Evolutionary conservation across 2,113 vertebrate genomes (phyloP), one percentile per base, ranked within the genome.

Genomic region (Colius striatus): DNA sequence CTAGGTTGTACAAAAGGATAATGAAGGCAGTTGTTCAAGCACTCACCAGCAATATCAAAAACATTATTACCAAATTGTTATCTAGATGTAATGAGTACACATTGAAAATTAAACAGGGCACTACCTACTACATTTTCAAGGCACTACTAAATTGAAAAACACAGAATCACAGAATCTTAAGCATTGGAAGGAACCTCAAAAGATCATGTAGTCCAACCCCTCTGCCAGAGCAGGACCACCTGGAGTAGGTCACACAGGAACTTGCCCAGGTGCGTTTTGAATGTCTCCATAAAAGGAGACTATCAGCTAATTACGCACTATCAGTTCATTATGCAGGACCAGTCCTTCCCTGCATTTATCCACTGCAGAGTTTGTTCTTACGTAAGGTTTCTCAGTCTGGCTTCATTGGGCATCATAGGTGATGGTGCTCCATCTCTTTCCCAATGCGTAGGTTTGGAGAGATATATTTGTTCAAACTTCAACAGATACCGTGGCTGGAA

Each of bases 401-500:
- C 99, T 96, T 99, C 99, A 36, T 99, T 99, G 38, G 99, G 99
- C 99, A 99, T 99, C 99, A 99, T 99, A 62, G 99, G 99, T 10
- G 99, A 99, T 6, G 99, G 99, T 16, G 99, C 99, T 18, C 99
- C 99, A 65, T 99, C 99, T 97, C 99, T 98, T 96, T 99, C 99
- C 99, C 99, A 99, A 68, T 99, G 99, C 2, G 99, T 99, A 55
- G 99, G 99, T 80, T 99, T 99, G 60, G 99, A 99, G 70, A 99
- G 97, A 78, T 99, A 99, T 96, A 99, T 99, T 95, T 99, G 99
- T 94, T 99, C 99, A 95, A 99, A 99, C 97, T 99, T 99, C 96
- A 99, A 62, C 87, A 99, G 97, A 89, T 99, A 99, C 5, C 99
- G 98, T 45, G 99, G 99, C 99, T 99, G 94, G 66, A 98, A 98